Conservation (phyloP, 1,140 invertebrate genomes). For the Polypedilum pembai region DNA sequence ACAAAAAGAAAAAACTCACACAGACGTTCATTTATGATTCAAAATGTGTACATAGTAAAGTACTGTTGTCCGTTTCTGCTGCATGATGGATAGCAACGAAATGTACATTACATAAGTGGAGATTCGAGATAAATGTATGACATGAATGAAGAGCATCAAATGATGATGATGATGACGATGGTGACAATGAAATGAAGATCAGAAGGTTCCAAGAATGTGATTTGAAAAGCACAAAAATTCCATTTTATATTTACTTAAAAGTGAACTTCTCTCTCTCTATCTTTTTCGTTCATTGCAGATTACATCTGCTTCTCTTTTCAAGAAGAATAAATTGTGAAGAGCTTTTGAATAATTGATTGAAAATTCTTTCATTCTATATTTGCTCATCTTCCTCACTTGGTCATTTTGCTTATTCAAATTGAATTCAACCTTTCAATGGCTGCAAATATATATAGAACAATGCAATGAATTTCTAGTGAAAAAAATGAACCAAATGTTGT, state of each 20-base stretch:
- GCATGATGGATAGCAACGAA: conserved; percentile 9
- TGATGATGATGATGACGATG: not conserved
- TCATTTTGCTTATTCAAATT: no score
- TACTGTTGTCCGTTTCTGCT: not conserved
- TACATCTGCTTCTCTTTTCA: not conserved
- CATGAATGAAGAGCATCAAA: conserved; percentile 11
- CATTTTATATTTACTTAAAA: not conserved
- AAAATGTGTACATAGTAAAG: not conserved
- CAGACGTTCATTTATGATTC: conserved; percentile 17
- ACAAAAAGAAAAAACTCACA: not conserved
- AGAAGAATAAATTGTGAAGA: not conserved
- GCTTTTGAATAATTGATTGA: not conserved
- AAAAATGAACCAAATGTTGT: conserved; percentile 2
- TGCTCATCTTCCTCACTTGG: no score
- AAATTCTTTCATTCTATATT: no score
- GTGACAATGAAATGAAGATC: not conserved
- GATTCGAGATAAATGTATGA: not conserved
- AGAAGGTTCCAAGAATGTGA: not conserved
- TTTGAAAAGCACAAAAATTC: conserved; percentile 18
- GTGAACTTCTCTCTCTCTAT: not conserved
- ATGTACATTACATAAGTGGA: conserved; percentile 18
- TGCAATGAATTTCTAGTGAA: not conserved
- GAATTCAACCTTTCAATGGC: no score
- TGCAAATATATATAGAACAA: no score
- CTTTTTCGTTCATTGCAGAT: not conserved